Percentiles rank a stretch among this genome's conserved stretches.
Evolutionary conservation across 2,888 invertebrate genomes (phyloP).

Genomic region (Euplagia quadripunctaria): DNA sequence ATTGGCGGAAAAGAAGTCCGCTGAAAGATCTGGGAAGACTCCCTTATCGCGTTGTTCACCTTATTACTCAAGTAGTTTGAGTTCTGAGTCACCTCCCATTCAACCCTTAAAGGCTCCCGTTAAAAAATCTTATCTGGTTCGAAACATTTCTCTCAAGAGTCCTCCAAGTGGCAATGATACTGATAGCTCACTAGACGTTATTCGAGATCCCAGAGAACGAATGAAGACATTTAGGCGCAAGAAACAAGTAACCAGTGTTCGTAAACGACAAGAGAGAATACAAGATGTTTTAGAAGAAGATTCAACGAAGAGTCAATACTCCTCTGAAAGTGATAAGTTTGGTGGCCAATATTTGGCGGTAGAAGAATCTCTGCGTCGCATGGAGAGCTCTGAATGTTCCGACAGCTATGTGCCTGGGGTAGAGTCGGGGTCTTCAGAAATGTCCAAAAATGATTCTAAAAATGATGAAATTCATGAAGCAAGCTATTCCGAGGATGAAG

Average conservation of each 20-base stretch:
- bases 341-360: slow-evolving; percentile 75
- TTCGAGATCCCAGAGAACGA: slow-evolving; percentile 90
- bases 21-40: slow-evolving; percentile 83
- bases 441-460: slow-evolving; percentile 86
- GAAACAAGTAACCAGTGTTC: slow-evolving; percentile 88
- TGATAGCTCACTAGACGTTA: slow-evolving; percentile 90
- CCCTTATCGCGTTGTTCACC: slow-evolving; percentile 91
- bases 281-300: slow-evolving; percentile 86
- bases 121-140: slow-evolving; percentile 88
- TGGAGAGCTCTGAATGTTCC: slow-evolving; percentile 89
- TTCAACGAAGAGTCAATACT: slow-evolving; percentile 83
- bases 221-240: slow-evolving; percentile 90
- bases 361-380: slow-evolving; percentile 82
- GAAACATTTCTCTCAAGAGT: slow-evolving; percentile 89
- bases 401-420: slow-evolving; percentile 91
- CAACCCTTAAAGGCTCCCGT: slow-evolving; percentile 89
- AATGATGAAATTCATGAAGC: slow-evolving; percentile 76
- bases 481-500: slow-evolving; percentile 88
- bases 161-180: slow-evolving; percentile 92
- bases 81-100: slow-evolving; percentile 91
- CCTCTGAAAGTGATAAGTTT: slow-evolving; percentile 83
- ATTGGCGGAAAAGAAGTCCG: slow-evolving; percentile 77
- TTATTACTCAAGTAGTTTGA: slow-evolving; percentile 92
- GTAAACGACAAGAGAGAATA: slow-evolving; percentile 87
- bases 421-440: slow-evolving; percentile 88